phyloP scores from a whole-genome alignment of 2,888 invertebrate species.

The Microdon myrmicae region DNA sequence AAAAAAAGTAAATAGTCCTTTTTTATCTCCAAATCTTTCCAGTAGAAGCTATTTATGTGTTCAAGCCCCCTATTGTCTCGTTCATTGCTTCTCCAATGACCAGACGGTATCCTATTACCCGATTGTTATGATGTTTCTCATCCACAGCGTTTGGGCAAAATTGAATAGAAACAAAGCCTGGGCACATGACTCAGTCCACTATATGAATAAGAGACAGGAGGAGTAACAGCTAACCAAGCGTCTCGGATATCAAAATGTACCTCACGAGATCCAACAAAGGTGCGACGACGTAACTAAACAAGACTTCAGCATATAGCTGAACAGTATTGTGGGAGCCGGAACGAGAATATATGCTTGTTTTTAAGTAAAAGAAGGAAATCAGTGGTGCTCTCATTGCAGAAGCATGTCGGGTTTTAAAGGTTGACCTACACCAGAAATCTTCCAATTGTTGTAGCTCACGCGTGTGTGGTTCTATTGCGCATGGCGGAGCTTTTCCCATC shows the following conservation, averaged over 20 bases:
- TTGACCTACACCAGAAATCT: slow-evolving; percentile 51
- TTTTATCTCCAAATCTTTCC: no score
- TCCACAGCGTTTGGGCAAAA: slow-evolving; percentile 11
- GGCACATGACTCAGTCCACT: slow-evolving; percentile 43
- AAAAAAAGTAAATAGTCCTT: no score
- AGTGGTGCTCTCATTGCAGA: slow-evolving; percentile 32
- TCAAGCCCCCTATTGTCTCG: no score
- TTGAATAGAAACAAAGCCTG: slow-evolving; percentile 40
- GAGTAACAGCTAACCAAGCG: slow-evolving; percentile 29
- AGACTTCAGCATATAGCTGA: slow-evolving; percentile 14
- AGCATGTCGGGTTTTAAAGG: slow-evolving; percentile 36
- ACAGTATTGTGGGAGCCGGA: background rate
- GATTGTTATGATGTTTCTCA: slow-evolving; percentile 19
- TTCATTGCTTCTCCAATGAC: no score
- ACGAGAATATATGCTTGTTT: slow-evolving; percentile 3
- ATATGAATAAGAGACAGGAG: slow-evolving; percentile 31
- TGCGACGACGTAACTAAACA: slow-evolving; percentile 42
- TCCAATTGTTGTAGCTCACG: slow-evolving; percentile 33
- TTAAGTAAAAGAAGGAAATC: slow-evolving; percentile 7
- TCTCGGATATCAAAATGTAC: slow-evolving; percentile 39
- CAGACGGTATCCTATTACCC: slow-evolving; percentile 41
- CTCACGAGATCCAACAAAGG: slow-evolving; percentile 40
- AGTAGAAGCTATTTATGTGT: no score
- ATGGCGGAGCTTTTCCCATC: slow-evolving; percentile 41
- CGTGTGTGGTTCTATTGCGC: slow-evolving; percentile 34